Conservation (phyloP, 1,140 invertebrate species). For the Cryptotermes secundus region DNA sequence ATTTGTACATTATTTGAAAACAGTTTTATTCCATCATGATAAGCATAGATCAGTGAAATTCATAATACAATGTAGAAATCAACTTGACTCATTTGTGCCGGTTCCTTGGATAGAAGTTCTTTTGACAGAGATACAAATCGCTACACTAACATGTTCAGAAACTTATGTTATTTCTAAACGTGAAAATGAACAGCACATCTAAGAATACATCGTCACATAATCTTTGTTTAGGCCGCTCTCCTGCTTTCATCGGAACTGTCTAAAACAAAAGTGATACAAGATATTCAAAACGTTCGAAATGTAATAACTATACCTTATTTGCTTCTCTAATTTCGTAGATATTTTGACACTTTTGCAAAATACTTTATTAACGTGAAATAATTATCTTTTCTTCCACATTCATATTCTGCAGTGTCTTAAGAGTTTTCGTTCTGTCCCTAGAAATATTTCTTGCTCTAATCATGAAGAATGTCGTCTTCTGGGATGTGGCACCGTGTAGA, state of each 20-base stretch:
- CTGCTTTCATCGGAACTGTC: neutral
- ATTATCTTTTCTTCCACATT: no score
- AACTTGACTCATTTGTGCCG: neutral
- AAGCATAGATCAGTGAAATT: neutral
- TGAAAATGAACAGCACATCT: neutral
- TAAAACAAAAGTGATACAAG: neutral
- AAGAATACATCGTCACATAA: neutral
- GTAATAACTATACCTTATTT: no score
- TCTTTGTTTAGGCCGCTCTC: neutral
- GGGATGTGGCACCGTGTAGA: no score
- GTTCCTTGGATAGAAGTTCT: neutral
- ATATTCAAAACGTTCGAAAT: neutral
- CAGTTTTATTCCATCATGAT: slow-evolving; percentile 1
- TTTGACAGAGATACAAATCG: neutral
- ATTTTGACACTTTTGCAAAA: no score
- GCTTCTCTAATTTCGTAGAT: no score
- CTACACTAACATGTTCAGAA: neutral
- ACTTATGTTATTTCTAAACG: neutral
- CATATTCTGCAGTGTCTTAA: no score
- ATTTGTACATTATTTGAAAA: neutral
- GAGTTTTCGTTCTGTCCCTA: no score
- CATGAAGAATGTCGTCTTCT: no score
- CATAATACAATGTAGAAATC: neutral
- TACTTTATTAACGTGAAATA: no score
- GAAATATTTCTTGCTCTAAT: no score